phyloP scores from a whole-genome alignment of 2,797 vertebrate genomes.

The Poecilia picta region DNA sequence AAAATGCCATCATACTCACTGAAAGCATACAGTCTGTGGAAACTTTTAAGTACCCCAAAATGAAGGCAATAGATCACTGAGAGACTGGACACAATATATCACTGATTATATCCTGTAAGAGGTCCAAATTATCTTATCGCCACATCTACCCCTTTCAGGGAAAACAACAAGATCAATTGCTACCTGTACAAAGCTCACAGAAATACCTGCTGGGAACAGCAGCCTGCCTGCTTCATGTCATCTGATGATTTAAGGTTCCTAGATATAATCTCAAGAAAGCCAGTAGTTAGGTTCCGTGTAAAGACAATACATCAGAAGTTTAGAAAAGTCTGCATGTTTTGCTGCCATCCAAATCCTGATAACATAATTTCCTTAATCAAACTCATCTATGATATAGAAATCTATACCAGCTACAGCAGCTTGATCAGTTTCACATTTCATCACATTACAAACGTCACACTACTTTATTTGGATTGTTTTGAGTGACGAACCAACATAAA shows the following conservation, averaged over 20 bases:
- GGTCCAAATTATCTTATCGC: constrained; percentile 7
- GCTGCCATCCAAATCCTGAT: constrained; percentile 18
- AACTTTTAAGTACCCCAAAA: background rate
- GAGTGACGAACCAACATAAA: background rate
- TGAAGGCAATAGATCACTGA: constrained; percentile 2
- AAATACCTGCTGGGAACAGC: constrained; percentile 18
- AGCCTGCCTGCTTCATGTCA: constrained; percentile 21
- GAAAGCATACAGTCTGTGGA: background rate
- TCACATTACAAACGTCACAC: background rate
- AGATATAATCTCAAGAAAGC: constrained; percentile 35
- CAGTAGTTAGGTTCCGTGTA: constrained; percentile 27
- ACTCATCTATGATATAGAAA: constrained; percentile 15
- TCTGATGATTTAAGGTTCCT: constrained; percentile 15
- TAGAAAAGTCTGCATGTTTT: constrained; percentile 29
- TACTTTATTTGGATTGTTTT: background rate
- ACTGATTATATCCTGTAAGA: background rate
- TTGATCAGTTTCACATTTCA: background rate
- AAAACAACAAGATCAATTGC: constrained; percentile 22
- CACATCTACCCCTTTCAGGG: constrained; percentile 13
- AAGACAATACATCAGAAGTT: constrained; percentile 33
- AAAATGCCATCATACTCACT: background rate
- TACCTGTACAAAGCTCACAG: constrained; percentile 21
- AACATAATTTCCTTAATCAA: constrained; percentile 23
- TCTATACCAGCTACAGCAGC: background rate
- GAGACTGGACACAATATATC: background rate